These are phyloP conservation scores for Phorcus lineatus DNA, from an alignment of 2,888 invertebrate species.

Conservation along the genomic window DNA sequence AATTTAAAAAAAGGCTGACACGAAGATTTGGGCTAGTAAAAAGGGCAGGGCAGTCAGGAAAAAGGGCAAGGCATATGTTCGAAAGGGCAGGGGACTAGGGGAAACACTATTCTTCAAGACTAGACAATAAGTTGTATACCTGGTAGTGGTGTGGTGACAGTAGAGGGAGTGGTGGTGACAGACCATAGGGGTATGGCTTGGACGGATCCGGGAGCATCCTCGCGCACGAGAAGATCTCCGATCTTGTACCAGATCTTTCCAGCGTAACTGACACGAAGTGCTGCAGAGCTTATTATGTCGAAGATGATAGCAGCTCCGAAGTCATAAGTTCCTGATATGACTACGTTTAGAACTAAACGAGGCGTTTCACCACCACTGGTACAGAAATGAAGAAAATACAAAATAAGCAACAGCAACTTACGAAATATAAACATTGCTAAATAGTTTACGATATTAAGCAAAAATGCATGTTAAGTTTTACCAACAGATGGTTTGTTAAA, in stretches of 20 bases:
- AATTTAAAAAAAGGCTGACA: too few species aligned
- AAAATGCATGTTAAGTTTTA: too few species aligned
- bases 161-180: not conserved
- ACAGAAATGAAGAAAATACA: not conserved
- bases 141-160: conserved; percentile 13
- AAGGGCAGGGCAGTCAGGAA: too few species aligned
- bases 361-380: not conserved
- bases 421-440: too few species aligned
- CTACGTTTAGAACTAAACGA: conserved; percentile 3
- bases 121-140: not conserved
- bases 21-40: too few species aligned
- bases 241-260: conserved; percentile 11
- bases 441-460: too few species aligned
- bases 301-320: conserved; percentile 4
- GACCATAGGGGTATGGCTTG: not conserved
- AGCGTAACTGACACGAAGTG: not conserved
- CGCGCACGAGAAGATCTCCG: not conserved
- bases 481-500: too few species aligned
- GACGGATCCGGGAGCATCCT: not conserved
- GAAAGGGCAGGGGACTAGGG: too few species aligned
- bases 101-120: too few species aligned
- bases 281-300: conserved; percentile 16
- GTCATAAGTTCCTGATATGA: conserved; percentile 19
- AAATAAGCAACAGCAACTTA: too few species aligned
- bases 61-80: too few species aligned